Percentiles rank a stretch among this genome's conserved stretches.
phyloP scores from a whole-genome alignment of 2,888 invertebrate genomes.

The Drosophila neutralis region DNA sequence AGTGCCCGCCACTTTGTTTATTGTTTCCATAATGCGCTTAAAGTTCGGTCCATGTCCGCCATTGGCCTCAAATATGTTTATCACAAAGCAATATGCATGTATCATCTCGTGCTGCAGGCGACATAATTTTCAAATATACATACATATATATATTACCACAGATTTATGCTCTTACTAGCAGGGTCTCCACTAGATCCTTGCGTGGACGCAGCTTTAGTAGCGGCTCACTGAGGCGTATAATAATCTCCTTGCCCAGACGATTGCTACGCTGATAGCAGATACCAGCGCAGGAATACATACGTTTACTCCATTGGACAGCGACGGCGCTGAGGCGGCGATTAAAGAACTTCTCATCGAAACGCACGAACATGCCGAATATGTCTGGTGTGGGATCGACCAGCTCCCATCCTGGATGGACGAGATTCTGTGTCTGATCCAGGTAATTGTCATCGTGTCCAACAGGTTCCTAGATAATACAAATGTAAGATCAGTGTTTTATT shows the following conservation, averaged over 20 bases:
- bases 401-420: constrained; percentile 87
- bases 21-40: constrained; percentile 95
- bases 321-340: constrained; percentile 91
- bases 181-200: constrained; percentile 97
- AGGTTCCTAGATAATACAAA: constrained; percentile 1
- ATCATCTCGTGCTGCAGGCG: constrained; percentile 97
- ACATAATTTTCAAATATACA: background rate
- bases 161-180: constrained; percentile 87
- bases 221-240: constrained; percentile 91
- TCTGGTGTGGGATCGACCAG: constrained; percentile 97
- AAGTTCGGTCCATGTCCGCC: constrained; percentile 98
- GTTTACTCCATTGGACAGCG: constrained; percentile 96
- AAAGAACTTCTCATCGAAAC: constrained; percentile 95
- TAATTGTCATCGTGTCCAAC: constrained; percentile 55
- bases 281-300: constrained; percentile 91
- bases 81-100: constrained; percentile 97
- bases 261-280: constrained; percentile 85
- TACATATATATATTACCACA: background rate
- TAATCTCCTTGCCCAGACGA: constrained; percentile 77
- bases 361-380: constrained; percentile 92
- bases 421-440: constrained; percentile 82
- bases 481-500: background rate
- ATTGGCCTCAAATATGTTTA: constrained; percentile 92
- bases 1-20: constrained; percentile 94
- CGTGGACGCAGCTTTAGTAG: constrained; percentile 95